phyloP scores from a whole-genome alignment of 1,140 invertebrate genomes.

The Lasioglossum baleicum region DNA sequence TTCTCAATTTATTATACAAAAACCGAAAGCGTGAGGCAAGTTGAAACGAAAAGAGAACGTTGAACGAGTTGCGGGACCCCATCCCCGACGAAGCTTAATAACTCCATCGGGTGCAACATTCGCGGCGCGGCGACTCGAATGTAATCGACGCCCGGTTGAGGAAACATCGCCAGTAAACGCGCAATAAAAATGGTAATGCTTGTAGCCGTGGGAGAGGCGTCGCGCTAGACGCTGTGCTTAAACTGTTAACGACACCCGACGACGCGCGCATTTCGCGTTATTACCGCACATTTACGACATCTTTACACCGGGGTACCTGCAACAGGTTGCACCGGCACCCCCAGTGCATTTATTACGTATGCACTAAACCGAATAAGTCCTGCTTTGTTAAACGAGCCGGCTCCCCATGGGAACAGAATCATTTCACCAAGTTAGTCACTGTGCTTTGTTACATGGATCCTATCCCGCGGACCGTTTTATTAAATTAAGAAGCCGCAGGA shows the following conservation, averaged over 20 bases:
- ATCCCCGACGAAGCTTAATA: background rate
- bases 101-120: constrained; percentile 12
- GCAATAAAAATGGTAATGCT: constrained; percentile 51
- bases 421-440: constrained; percentile 50
- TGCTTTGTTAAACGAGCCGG: constrained; percentile 57
- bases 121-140: constrained; percentile 23
- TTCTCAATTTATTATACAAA: no score
- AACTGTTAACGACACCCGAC: constrained; percentile 57
- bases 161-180: constrained; percentile 20
- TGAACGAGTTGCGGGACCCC: background rate
- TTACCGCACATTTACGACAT: constrained; percentile 65
- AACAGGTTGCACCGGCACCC: constrained; percentile 59
- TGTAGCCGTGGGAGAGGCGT: constrained; percentile 34
- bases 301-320: constrained; percentile 57
- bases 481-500: constrained; percentile 33
- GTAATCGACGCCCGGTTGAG: constrained; percentile 31
- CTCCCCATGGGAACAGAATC: constrained; percentile 58
- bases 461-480: constrained; percentile 28
- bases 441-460: constrained; percentile 38
- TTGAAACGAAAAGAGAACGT: background rate
- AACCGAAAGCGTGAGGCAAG: no score
- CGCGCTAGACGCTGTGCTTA: constrained; percentile 47
- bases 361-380: constrained; percentile 60
- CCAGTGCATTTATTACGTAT: constrained; percentile 54
- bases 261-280: constrained; percentile 54